Evolutionary conservation across 2,113 vertebrate genomes (phyloP), one percentile per base, ranked within the genome.

Genomic region (Beaufortia kweichowensis): DNA sequence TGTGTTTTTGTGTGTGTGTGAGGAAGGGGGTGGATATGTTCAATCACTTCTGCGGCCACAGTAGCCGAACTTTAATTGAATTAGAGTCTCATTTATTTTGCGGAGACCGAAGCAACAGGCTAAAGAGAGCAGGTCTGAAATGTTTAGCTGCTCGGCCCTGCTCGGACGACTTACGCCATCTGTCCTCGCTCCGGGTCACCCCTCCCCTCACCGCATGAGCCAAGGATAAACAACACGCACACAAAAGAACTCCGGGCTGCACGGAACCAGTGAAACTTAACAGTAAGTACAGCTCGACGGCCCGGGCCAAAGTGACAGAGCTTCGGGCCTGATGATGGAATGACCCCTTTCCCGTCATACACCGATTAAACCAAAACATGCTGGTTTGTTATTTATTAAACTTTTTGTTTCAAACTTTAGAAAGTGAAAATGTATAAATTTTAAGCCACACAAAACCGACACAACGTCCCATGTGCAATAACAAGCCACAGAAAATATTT

Each of bases 81-180:
- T 98, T 98, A 97, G 97, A 96, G 93, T 93, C 92, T 92, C 92
- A 94, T 98, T 96, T 97, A 96, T 96, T 96, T 95, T 93, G 91
- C 89, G 91, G 93, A 53, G 91, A 92, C 92, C 90, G 86, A 87
- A 94, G 95, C 94, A 94, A 94, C 94, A 94, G 94, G 92, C 94
- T 91, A 88, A 83, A 79, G 75, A 69, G 41, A 81, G 78, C 79
- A 76, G 87, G 91, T 84, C 88, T 91, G 89, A 91, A 94, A n/a
- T 93, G 91, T 94, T 93, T 92, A 92, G 93, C 92, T 92, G 93
- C 94, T 95, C 89, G 83, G 93, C 92, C 23, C 29, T 33, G n/a
- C 6, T 60, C 94, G 92, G 94, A 92, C 93, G 92, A 93, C 94
- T 94, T 93, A 90, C 91, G 94, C 96, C 96, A 98, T 98, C 96